These are phyloP conservation scores for Trididemnum nubilum DNA, from an alignment of 23 tunicate species.

Conservation along the genomic window DNA sequence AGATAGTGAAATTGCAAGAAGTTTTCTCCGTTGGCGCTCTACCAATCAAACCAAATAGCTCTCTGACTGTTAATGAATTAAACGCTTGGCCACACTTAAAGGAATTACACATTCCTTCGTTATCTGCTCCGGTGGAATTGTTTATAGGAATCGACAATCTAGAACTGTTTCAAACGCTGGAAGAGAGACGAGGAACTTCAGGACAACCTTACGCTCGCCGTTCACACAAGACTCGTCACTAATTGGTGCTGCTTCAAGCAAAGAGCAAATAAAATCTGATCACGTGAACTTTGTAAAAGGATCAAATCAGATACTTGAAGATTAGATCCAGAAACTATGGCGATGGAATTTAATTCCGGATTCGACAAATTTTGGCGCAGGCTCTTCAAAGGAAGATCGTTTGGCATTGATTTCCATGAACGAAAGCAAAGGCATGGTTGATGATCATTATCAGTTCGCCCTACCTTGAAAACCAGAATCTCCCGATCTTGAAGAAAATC, in stretches of 20 bases:
- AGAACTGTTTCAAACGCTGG: background rate
- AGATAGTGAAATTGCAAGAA: background rate
- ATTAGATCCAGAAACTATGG: background rate
- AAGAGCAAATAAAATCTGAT: background rate
- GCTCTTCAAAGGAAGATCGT: background rate
- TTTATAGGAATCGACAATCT: background rate
- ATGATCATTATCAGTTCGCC: conserved; percentile 18
- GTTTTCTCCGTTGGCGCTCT: background rate
- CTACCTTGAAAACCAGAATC: background rate
- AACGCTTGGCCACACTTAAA: background rate
- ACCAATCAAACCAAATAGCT: background rate
- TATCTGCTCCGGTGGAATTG: background rate
- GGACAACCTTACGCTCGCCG: background rate
- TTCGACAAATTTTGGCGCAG: background rate
- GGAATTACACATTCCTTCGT: background rate
- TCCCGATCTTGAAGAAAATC: background rate
- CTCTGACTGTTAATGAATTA: background rate
- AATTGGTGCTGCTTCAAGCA: background rate
- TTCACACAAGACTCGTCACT: background rate
- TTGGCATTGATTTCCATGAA: background rate
- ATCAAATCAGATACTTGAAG: background rate
- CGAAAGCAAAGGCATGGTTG: background rate
- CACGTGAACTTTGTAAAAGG: background rate
- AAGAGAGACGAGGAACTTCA: background rate
- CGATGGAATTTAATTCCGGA: background rate